Conservation (phyloP, 2,113 vertebrate species). For the Isichthys henryi region DNA sequence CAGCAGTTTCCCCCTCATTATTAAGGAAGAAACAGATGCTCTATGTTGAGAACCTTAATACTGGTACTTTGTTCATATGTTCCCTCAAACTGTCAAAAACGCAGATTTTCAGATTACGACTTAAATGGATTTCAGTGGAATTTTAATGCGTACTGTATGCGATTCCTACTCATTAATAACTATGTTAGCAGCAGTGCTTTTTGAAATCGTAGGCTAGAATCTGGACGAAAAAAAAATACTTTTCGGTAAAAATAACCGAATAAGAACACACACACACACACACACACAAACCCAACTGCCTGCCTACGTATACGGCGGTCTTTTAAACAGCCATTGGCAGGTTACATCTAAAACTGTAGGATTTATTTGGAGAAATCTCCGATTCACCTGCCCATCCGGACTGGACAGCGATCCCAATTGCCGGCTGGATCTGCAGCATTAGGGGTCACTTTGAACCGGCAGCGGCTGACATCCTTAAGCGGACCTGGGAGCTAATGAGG, state of each 20-base stretch:
- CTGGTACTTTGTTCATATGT: not conserved
- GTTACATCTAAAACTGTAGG: not conserved
- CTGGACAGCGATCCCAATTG: not conserved
- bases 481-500: not conserved
- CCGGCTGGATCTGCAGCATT: not conserved
- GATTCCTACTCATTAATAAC: not conserved
- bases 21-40: not conserved
- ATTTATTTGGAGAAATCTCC: not conserved
- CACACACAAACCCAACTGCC: not conserved
- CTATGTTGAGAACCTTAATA: not conserved
- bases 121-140: not conserved
- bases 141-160: not conserved
- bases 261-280: not conserved
- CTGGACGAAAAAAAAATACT: not conserved
- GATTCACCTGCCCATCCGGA: not conserved
- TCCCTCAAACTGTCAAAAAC: not conserved
- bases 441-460: not conserved
- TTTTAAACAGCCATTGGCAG: not conserved
- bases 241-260: not conserved
- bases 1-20: not conserved
- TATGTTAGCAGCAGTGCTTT: not conserved
- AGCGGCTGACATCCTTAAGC: not conserved
- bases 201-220: not conserved
- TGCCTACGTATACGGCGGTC: not conserved
- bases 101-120: not conserved